Percentiles rank a stretch among this genome's conserved stretches.
phyloP scores from a whole-genome alignment of 35 echinoderm and acorn worm species.

The Strongylocentrotus purpuratus region DNA sequence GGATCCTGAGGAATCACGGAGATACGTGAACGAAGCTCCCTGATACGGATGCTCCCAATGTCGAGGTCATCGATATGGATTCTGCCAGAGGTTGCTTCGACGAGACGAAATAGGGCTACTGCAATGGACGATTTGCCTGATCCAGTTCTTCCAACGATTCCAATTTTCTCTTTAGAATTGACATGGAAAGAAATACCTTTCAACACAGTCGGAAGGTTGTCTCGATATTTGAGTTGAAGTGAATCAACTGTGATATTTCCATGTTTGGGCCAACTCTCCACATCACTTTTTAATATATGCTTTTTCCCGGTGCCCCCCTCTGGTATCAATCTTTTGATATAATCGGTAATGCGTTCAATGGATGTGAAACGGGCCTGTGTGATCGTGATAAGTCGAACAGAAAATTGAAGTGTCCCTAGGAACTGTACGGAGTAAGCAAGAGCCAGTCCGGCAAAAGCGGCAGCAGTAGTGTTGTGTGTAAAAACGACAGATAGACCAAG shows the following conservation, averaged over 20 bases:
- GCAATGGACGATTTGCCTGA: conserved; percentile 70
- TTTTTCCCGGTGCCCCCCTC: conserved; percentile 39
- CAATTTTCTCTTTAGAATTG: conserved; percentile 68
- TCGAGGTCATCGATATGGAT: conserved; percentile 66
- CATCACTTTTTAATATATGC: neutral
- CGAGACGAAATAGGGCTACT: conserved; percentile 54
- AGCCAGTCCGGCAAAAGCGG: conserved; percentile 66
- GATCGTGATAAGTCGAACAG: conserved; percentile 46
- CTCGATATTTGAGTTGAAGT: conserved; percentile 42
- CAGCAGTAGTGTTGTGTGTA: conserved; percentile 61
- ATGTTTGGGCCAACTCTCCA: conserved; percentile 15
- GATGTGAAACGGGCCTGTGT: conserved; percentile 90
- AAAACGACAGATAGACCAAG: conserved; percentile 62
- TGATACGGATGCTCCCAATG: conserved; percentile 51
- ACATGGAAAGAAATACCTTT: conserved; percentile 64
- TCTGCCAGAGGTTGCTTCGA: conserved; percentile 47
- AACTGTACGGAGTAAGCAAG: conserved; percentile 72
- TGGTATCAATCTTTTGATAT: conserved; percentile 65
- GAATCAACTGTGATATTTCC: conserved; percentile 51
- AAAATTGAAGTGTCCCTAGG: conserved; percentile 27
- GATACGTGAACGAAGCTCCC: conserved; percentile 52
- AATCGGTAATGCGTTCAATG: conserved; percentile 77
- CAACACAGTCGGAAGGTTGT: conserved; percentile 37
- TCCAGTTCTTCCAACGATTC: conserved; percentile 75
- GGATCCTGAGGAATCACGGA: conserved; percentile 81